Conservation (phyloP, 2,113 vertebrate species). For the Albula goreensis region DNA sequence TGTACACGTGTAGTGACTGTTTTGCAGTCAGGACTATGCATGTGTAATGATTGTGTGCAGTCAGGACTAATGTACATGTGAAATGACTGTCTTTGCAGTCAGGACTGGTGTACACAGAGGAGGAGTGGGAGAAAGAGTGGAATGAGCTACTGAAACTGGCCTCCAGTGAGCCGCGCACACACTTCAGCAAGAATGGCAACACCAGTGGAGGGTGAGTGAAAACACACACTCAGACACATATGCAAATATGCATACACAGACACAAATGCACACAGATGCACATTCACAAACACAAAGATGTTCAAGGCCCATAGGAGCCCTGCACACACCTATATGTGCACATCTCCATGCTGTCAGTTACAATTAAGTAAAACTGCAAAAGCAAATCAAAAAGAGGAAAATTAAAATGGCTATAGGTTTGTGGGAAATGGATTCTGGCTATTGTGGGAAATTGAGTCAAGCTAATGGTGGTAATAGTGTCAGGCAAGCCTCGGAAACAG, state of each 20-base stretch:
- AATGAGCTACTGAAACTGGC: conserved; percentile 95
- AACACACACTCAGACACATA: background rate
- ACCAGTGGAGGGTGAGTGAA: conserved; percentile 83
- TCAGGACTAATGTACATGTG: background rate
- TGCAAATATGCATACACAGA: conserved; percentile 14
- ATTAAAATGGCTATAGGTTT: background rate
- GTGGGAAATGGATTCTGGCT: too few relatives aligned
- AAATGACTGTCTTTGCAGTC: conserved; percentile 30
- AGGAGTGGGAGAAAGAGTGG: conserved; percentile 97
- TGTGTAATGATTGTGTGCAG: conserved; percentile 27
- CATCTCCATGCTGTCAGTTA: too few relatives aligned
- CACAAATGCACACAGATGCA: background rate
- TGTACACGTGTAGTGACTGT: background rate
- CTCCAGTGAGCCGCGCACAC: conserved; percentile 91
- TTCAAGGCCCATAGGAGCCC: background rate
- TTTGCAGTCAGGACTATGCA: conserved; percentile 68
- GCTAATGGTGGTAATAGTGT: too few relatives aligned
- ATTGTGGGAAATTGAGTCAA: too few relatives aligned
- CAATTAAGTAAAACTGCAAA: background rate
- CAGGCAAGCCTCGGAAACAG: too few relatives aligned
- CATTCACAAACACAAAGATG: background rate
- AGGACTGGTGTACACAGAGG: conserved; percentile 88
- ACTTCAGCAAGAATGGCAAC: conserved; percentile 89
- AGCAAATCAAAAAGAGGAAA: background rate
- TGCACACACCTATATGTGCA: background rate